Percentiles rank a stretch among this genome's conserved stretches.
These are phyloP conservation scores for Istiophorus platypterus DNA, from an alignment of 2,113 vertebrate genomes.

Conservation along the genomic window DNA sequence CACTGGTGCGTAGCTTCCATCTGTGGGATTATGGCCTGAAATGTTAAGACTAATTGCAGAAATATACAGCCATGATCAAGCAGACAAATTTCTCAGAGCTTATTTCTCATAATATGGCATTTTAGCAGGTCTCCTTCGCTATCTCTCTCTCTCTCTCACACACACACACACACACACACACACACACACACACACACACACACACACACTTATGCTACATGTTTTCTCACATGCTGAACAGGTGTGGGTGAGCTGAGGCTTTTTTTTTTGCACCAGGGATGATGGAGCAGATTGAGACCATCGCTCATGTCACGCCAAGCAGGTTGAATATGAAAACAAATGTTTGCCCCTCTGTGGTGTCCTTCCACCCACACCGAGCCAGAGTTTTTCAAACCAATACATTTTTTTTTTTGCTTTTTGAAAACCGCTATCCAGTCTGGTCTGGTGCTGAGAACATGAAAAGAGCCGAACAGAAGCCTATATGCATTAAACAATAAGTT, in stretches of 20 bases:
- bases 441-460: background rate
- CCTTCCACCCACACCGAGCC: background rate
- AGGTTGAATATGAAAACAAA: background rate
- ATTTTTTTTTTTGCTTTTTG: no score
- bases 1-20: constrained; percentile 52
- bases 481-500: background rate
- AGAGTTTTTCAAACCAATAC: constrained; percentile 2
- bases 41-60: constrained; percentile 42
- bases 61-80: constrained; percentile 2
- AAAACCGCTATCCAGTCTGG: background rate
- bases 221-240: constrained; percentile 14
- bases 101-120: constrained; percentile 24
- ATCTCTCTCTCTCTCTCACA: background rate
- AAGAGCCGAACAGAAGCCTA: background rate
- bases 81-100: constrained; percentile 10
- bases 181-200: background rate
- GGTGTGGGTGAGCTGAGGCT: background rate
- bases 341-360: background rate
- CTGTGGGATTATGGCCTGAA: constrained; percentile 41
- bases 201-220: background rate
- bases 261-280: background rate
- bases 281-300: background rate
- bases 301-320: background rate
- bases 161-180: background rate
- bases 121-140: background rate